Evolutionary conservation across 1,140 invertebrate species (phyloP).

Genomic region (Drosophila hydei): DNA sequence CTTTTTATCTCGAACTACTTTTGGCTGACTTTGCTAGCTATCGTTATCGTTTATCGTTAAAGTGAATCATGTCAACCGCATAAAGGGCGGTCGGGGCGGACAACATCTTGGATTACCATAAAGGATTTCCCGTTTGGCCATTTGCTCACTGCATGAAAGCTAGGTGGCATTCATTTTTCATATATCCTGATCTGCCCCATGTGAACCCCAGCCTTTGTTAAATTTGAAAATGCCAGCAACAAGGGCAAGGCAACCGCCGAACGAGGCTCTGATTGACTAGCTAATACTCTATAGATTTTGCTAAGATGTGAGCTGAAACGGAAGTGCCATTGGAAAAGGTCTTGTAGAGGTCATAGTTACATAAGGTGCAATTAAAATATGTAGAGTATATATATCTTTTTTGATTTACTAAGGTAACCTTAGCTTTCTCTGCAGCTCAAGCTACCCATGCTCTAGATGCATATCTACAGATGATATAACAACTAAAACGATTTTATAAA

Average conservation of each 20-base stretch:
- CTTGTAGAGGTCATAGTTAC: no score
- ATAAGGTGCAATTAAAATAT: no score
- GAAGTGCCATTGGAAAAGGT: no score
- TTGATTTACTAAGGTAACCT: no score
- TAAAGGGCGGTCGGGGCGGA: slow-evolving; percentile 38
- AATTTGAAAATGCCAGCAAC: slow-evolving; percentile 68
- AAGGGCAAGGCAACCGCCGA: slow-evolving; percentile 9
- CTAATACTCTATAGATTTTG: not conserved
- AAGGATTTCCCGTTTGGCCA: slow-evolving; percentile 56
- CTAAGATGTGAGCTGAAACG: no score
- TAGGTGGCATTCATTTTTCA: slow-evolving; percentile 79
- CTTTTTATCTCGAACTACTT: slow-evolving; percentile 54
- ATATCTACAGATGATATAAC: slow-evolving; percentile 23
- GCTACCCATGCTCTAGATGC: not conserved
- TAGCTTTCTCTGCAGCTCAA: not conserved
- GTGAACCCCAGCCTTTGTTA: slow-evolving; percentile 61
- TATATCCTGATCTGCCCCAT: slow-evolving; percentile 54
- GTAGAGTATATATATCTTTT: no score
- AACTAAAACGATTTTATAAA: slow-evolving; percentile 65
- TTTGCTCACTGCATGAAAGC: slow-evolving; percentile 35
- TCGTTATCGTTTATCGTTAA: slow-evolving; percentile 77
- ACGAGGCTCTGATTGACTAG: not conserved
- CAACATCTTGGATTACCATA: slow-evolving; percentile 79
- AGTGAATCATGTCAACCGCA: slow-evolving; percentile 81
- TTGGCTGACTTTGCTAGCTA: slow-evolving; percentile 70